These are phyloP conservation scores for Gryllus longicercus DNA, from an alignment of 2,888 invertebrate species.

Conservation along the genomic window DNA sequence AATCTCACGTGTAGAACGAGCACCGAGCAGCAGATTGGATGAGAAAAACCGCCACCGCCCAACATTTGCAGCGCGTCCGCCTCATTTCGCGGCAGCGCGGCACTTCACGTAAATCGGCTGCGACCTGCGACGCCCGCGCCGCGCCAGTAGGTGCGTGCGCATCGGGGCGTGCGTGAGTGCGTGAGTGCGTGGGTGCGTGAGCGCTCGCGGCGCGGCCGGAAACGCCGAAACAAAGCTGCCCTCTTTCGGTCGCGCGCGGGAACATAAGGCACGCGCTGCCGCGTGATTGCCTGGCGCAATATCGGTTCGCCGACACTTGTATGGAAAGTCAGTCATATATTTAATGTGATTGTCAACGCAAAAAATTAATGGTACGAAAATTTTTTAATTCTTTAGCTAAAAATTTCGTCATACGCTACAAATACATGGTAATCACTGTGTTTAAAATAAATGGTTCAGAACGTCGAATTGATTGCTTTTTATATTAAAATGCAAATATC, in stretches of 20 bases:
- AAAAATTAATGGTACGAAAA: conserved; percentile 5
- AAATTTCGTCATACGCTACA: conserved; percentile 10
- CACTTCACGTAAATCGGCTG: too few relatives aligned
- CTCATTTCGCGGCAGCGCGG: too few relatives aligned
- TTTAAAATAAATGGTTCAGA: conserved; percentile 17
- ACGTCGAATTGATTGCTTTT: conserved; percentile 10
- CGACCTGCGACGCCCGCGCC: too few relatives aligned
- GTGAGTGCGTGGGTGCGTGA: not conserved
- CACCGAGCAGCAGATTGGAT: too few relatives aligned
- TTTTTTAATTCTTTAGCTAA: conserved; percentile 17
- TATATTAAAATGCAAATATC: conserved; percentile 17
- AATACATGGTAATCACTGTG: conserved; percentile 7
- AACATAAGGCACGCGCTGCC: not conserved
- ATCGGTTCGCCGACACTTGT: conserved; percentile 3
- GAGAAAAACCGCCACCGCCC: too few relatives aligned
- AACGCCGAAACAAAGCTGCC: not conserved
- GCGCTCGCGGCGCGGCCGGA: not conserved
- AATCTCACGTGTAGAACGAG: too few relatives aligned
- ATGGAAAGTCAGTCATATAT: conserved; percentile 1
- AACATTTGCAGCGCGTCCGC: too few relatives aligned
- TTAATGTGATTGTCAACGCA: not conserved
- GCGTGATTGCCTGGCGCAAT: not conserved
- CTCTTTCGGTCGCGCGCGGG: too few relatives aligned
- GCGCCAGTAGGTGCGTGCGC: not conserved
- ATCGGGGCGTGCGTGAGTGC: not conserved